Evolutionary conservation across 2,113 vertebrate species (phyloP), one percentile per base, ranked within the genome.

Genomic region (Meleagris gallopavo): DNA sequence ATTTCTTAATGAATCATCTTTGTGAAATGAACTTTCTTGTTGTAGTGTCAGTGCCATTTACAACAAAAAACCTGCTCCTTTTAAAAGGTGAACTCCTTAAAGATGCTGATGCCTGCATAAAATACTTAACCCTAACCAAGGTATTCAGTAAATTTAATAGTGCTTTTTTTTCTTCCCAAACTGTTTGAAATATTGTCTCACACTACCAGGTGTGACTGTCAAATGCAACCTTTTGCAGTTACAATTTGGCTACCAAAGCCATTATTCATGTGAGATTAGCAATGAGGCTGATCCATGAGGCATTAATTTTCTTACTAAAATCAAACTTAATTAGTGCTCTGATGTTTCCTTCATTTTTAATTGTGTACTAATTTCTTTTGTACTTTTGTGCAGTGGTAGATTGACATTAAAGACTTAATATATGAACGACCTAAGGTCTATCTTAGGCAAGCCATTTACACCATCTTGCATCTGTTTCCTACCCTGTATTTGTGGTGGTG

Each of bases 1-100:
- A 98, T 98, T 98, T 98, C 98, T 98, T 98, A 98, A 98, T 99
- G 98, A 98, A 98, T 98, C 98, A 99, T 98, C 97, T 98, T 98
- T 98, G 97, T 97, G 98, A 98, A 98, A 98, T 98, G 98, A 98
- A 98, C 98, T 98, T 98, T 98, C 98, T 98, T 98, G 98, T 98
- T 98, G 98, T 98, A 97, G 98, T 98, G 98, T 98, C 98, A 97
- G 97, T 98, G 98, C 97, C 97, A 97, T 98, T 98, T 98, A 98
- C 98, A 98, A 98, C 97, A 97, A 96, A 98, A 98, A 98, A 96
- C 97, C 95, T 96, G 97, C 97, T 98, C 96, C 97, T 95, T 97
- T 98, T 98, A 97, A 97, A 97, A 98, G 97, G 98, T 98, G 98
- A 98, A 97, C 96, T 95, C 93, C 83, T 91, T 90, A 91, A 97